Evolutionary conservation across 2,888 invertebrate genomes (phyloP), one percentile per base, ranked within the genome.

Genomic region (Tetropium fuscum): DNA sequence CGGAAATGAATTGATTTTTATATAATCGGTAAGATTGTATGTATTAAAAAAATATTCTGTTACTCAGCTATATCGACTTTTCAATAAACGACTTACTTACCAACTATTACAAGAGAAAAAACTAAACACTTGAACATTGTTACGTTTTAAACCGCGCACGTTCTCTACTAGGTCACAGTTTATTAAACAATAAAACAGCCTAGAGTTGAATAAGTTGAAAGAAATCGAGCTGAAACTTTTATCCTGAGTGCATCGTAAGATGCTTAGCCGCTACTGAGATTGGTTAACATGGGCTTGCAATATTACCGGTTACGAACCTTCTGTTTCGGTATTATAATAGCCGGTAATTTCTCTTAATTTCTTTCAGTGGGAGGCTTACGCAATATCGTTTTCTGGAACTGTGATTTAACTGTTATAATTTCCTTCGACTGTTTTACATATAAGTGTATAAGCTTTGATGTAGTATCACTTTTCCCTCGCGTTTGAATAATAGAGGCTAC

Each of bases 111-210:
- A n/a, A n/a, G 13, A 48, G 40, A 5, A 25, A 51, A n/a, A 20
- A 51, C 27, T 20, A 27, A 27, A 40, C 51, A 51, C 40, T 40
- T 38, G 22, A 40, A 38, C 51, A 51, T 51, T 27, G 22, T 27
- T 15, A 5, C 13, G 27, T 13, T 7, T 19, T 32, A n/a, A n/a
- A n/a, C n/a, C 34, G 10, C 7, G 27, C n/a, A 15, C 3, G 15
- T 8, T 15, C 44, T 27, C 44, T 44, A 13, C 41, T 10, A 22
- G 27, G 40, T 27, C 44, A 44, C 44, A 11, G 4, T 43, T 43
- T 11, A 6, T 13, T 25, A 22, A 4, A 6, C 13, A 11, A 11
- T 20, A 16, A 25, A 30, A 47, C 20, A 40, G 38, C 8, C 20
- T 16, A 10, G 13, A 13, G 8, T 18, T 34, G 48, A 34, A 19